These are phyloP conservation scores for Leptoteleia sp. DNA, from an alignment of 1,140 invertebrate genomes.

Conservation along the genomic window DNA sequence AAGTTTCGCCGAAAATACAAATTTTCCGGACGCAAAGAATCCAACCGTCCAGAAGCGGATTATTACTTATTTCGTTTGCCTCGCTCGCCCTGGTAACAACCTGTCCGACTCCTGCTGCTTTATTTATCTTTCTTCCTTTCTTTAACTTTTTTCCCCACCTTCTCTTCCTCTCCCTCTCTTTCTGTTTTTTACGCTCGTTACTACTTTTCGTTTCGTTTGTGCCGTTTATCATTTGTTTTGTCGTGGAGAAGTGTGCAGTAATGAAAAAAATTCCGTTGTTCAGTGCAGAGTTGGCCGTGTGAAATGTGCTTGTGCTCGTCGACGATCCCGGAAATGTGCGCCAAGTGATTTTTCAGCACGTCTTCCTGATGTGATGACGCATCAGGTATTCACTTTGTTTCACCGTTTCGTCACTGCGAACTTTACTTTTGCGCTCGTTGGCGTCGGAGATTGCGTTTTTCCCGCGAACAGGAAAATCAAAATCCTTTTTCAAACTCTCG, in stretches of 20 bases:
- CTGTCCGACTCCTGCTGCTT: too few species aligned
- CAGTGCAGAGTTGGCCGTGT: slow-evolving; percentile 43
- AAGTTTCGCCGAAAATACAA: too few species aligned
- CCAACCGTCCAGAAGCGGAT: too few species aligned
- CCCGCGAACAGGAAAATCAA: too few species aligned
- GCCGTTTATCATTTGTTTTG: neutral
- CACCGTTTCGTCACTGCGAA: slow-evolving; percentile 10
- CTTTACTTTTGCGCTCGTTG: slow-evolving; percentile 16
- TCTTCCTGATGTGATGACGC: slow-evolving; percentile 55
- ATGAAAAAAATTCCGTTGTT: slow-evolving; percentile 36
- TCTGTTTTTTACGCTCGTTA: too few species aligned
- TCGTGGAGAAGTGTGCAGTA: slow-evolving; percentile 10
- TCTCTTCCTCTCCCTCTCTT: too few species aligned
- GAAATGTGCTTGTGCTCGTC: slow-evolving; percentile 49
- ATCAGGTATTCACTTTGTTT: slow-evolving; percentile 54
- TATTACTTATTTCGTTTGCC: too few species aligned
- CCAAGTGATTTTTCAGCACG: slow-evolving; percentile 47
- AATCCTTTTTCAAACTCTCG: too few species aligned
- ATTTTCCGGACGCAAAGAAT: too few species aligned
- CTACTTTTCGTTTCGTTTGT: neutral
- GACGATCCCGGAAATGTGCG: slow-evolving; percentile 53
- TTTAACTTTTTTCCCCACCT: too few species aligned
- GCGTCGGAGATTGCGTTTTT: slow-evolving; percentile 44
- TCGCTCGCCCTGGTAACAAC: too few species aligned
- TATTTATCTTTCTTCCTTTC: too few species aligned